Base-by-base conservation (phyloP, 2,888 invertebrate species). In the Amblyjoppa proteus region DNA sequence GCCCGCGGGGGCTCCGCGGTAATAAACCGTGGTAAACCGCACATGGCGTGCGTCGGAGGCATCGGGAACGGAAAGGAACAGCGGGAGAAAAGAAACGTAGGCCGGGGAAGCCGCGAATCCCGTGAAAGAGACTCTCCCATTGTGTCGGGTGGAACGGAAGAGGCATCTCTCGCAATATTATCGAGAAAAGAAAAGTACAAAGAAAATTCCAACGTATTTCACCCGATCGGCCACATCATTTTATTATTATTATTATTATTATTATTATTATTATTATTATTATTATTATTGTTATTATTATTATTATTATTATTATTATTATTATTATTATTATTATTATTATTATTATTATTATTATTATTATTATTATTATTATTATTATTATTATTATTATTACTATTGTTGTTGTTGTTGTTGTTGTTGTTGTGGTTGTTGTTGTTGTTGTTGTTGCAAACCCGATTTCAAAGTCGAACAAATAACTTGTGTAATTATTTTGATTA, bases 31-130 rank as follows among this genome's bases (percentile, higher is more conserved):
- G 75, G 75, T 61, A 64, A 76, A 76, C 75, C 75, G 66, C 75
- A 76, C 75, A 76, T 76, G 75, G 75, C 75, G 75, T 76, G 75
- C 64, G 75, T 76, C 66, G 45, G 45, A 49, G 64, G 75, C 75
- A 51, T 51, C 64, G 49, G 61, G 61, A 61, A 51, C 75, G 34
- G 75, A 76, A 76, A 76, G 75, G 64, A 76, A 76, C 75, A 76
- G 41, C 28, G 49, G 34, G 25, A 64, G 75, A 76, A 76, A 66
- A 31, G 75, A 74, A 74, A 74, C 58, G 38, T 51, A 76, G 53
- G 75, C 66, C 51, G 61, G 66, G 20, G 25, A 76, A 34, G 61
- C 51, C 51, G 75, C 75, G 75, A 76, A 66, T 66, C 64, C 66
- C 51, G 61, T 61, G 34, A 61, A 61, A 31, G 61, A 61, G 61